Percentiles rank a stretch among this genome's conserved stretches.
Conservation (phyloP, 2,888 invertebrate species). For the Rotaria socialis region DNA sequence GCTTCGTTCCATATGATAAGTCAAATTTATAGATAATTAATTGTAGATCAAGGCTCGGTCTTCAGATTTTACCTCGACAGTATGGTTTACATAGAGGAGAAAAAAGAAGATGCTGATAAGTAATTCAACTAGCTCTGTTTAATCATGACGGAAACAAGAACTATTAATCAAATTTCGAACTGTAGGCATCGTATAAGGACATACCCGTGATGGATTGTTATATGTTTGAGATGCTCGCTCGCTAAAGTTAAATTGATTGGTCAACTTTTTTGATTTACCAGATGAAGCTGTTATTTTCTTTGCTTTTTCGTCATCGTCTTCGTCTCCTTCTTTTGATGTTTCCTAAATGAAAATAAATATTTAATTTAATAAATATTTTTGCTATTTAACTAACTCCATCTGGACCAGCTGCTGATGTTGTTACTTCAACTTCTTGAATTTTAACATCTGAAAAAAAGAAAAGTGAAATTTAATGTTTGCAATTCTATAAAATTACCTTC, state of each 20-base stretch:
- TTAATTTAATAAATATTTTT: background rate
- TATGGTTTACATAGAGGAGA: too few species aligned
- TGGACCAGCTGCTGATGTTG: background rate
- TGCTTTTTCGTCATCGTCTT: constrained; percentile 48
- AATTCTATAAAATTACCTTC: background rate
- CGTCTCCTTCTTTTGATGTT: constrained; percentile 36
- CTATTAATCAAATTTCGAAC: too few species aligned
- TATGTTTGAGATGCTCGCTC: constrained; percentile 81
- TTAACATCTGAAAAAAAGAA: background rate
- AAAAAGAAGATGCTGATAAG: too few species aligned
- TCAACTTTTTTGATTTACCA: constrained; percentile 69
- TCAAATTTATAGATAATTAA: too few species aligned
- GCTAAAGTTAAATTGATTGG: constrained; percentile 90
- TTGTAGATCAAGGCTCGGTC: too few species aligned
- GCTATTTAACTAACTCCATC: background rate
- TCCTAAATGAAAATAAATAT: background rate
- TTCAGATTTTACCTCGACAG: too few species aligned
- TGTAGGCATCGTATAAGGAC: background rate
- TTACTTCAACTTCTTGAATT: background rate
- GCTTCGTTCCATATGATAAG: too few species aligned
- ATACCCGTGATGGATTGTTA: constrained; percentile 59
- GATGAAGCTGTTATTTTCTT: constrained; percentile 15
- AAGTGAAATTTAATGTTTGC: too few species aligned
- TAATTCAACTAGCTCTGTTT: too few species aligned
- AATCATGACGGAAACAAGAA: too few species aligned